Percentiles rank a stretch among this genome's conserved stretches.
phyloP scores from a whole-genome alignment of 2,888 invertebrate species.

The Oscheius sp. region DNA sequence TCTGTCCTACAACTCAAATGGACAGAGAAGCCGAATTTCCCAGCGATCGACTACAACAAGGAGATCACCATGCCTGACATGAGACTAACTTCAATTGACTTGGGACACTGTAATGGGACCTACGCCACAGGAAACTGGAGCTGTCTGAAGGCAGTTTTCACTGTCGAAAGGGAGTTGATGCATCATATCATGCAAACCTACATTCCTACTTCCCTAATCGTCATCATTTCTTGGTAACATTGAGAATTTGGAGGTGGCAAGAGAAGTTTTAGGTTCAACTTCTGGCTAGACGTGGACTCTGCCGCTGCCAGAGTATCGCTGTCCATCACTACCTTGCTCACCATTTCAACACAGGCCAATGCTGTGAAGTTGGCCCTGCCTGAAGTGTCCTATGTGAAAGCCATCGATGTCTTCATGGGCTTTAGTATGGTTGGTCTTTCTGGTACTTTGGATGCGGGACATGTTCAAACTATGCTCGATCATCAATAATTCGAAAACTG shows the following conservation, averaged over 20 bases:
- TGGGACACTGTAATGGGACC: constrained; percentile 70
- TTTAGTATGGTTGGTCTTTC: constrained; percentile 74
- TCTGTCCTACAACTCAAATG: constrained; percentile 69
- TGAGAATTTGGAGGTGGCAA: neutral
- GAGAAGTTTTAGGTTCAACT: constrained; percentile 63
- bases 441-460: constrained; percentile 56
- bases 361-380: constrained; percentile 72
- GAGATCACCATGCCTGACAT: constrained; percentile 73
- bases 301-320: constrained; percentile 72
- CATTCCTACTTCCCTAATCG: constrained; percentile 78
- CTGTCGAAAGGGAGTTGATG: constrained; percentile 77
- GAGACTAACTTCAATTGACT: constrained; percentile 61
- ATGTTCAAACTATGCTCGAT: too few species aligned
- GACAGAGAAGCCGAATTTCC: constrained; percentile 59
- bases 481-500: too few species aligned
- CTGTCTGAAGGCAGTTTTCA: constrained; percentile 77
- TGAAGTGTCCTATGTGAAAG: constrained; percentile 72
- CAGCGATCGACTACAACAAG: constrained; percentile 68
- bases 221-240: constrained; percentile 77
- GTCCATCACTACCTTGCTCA: constrained; percentile 70
- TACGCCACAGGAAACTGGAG: constrained; percentile 76
- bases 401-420: constrained; percentile 48
- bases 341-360: constrained; percentile 69
- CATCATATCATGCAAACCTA: constrained; percentile 78
- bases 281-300: constrained; percentile 72